Base-by-base conservation (phyloP, 2,888 invertebrate genomes). In the Allacma fusca region DNA sequence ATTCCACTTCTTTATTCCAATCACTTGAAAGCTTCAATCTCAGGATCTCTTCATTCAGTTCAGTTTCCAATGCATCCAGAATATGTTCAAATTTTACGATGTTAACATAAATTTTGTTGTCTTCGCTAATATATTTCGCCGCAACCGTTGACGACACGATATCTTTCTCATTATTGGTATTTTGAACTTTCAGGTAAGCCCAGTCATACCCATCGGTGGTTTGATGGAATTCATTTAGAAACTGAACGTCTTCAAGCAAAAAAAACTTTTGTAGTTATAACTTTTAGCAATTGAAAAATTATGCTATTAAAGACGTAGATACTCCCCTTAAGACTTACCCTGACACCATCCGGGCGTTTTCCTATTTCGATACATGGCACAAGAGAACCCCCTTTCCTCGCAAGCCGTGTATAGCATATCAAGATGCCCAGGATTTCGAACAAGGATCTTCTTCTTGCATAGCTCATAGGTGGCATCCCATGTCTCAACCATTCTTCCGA, bases 401-500 rank as follows among this genome's bases (percentile, higher is more conserved):
- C 76, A 77, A 12, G 16, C 23, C 26, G 43, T n/a, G 24, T 77
- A 71, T 19, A 77, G 28, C 16, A 44, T 13, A 16, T 77, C 76
- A 70, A 77, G 40, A 28, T 64, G 62, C 24, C 28, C 29, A n/a
- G 64, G 64, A 34, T 64, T 50, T 13, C 64, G 40, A 12, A 71
- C 59, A n/a, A 62, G 40, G 16, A 76, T 64, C 23, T 59, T 44
- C 34, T 62, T 62, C n/a, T 64, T 13, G 12, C 28, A 23, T 19
- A 76, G 29, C 28, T 57, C 24, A 59, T 57, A 34, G 9, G 69
- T 62, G 1, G 64, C 70, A 77, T 77, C 76, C 71, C 71, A 71
- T 43, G 40, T 57, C 44, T 77, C 76, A 5, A 71, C 62, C 0
- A 71, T 1, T n/a, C 43, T 12, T 13, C 68, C 76, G 4, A 23